Conservation (phyloP, 1,140 invertebrate genomes). For the Argopecten irradians region DNA sequence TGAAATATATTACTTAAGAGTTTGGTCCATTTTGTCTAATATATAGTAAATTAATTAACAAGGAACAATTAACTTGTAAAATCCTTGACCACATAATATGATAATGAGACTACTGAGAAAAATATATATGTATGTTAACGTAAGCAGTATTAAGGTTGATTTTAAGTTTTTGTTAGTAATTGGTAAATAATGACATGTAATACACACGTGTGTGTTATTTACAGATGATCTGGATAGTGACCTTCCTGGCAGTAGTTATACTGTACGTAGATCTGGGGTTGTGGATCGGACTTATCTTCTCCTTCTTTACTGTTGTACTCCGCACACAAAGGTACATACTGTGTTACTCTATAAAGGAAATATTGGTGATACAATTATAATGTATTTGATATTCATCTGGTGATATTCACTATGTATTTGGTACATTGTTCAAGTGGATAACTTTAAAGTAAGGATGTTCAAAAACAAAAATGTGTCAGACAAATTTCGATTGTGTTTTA, state of each 20-base stretch:
- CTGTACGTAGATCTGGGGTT: conserved; percentile 91
- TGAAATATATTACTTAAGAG: too few species aligned
- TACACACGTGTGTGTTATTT: conserved; percentile 41
- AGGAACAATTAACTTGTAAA: neutral
- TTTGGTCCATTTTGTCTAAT: neutral
- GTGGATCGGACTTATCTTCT: conserved; percentile 83
- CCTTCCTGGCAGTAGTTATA: conserved; percentile 86
- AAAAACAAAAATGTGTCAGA: neutral
- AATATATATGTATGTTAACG: neutral
- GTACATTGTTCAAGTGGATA: neutral
- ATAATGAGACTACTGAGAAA: neutral
- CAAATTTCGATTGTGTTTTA: conserved; percentile 25
- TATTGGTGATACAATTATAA: neutral
- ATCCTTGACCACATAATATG: neutral
- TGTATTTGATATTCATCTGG: neutral
- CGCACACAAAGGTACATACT: conserved; percentile 64
- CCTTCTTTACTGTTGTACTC: conserved; percentile 83
- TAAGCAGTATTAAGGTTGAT: neutral
- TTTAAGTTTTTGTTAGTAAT: too few species aligned
- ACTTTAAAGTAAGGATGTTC: neutral
- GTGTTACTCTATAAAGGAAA: neutral
- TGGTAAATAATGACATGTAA: too few species aligned
- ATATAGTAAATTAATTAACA: neutral
- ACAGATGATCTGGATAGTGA: conserved; percentile 86
- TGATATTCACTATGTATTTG: too few species aligned